phyloP scores from a whole-genome alignment of 2,113 vertebrate genomes.

The Crotalus viridis region DNA sequence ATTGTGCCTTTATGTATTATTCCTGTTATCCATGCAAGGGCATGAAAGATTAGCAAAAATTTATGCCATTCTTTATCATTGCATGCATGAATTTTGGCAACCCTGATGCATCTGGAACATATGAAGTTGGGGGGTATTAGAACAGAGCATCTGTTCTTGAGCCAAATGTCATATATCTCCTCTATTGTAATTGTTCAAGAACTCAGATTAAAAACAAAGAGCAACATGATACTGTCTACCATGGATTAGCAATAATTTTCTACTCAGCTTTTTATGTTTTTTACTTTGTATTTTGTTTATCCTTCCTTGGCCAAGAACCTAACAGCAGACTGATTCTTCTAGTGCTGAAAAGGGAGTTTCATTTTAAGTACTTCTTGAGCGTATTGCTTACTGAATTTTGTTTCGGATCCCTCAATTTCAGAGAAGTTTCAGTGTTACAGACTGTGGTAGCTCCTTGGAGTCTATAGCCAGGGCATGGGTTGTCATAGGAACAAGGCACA shows the following conservation, averaged over 20 bases:
- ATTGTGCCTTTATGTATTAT: neutral
- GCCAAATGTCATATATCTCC: neutral
- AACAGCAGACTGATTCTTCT: accelerated
- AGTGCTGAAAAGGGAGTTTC: accelerated
- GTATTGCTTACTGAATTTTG: accelerated
- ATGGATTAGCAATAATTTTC: neutral
- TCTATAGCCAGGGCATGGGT: slow-evolving; percentile 33
- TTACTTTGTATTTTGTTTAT: neutral
- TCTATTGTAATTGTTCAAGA: neutral
- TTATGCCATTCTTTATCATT: neutral
- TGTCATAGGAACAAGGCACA: slow-evolving; percentile 25
- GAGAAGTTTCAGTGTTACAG: neutral
- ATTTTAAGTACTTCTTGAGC: neutral
- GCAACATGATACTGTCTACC: neutral
- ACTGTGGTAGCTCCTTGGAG: neutral
- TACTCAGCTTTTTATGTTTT: neutral
- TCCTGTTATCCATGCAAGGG: neutral
- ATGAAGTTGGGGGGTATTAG: neutral
- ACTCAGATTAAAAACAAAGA: neutral
- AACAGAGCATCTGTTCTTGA: slow-evolving; percentile 22
- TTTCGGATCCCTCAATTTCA: neutral
- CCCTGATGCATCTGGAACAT: neutral
- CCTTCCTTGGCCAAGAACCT: neutral
- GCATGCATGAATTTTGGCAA: neutral
- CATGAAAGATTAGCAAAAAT: neutral